These are phyloP conservation scores for Blastobasis lacticolella DNA, from an alignment of 2,888 invertebrate genomes.

Conservation along the genomic window DNA sequence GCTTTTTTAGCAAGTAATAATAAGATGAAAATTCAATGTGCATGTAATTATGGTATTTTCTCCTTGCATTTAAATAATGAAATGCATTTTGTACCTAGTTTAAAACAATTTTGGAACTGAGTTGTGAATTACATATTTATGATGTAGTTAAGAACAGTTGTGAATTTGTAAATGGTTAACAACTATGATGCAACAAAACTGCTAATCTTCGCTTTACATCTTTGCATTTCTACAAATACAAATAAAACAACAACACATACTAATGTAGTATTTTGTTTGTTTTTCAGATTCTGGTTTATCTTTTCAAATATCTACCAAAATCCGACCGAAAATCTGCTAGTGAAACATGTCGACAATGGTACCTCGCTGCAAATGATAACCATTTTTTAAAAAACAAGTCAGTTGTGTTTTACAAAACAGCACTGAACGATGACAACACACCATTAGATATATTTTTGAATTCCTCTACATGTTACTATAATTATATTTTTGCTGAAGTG, in stretches of 20 bases:
- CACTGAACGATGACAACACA: slow-evolving; percentile 51
- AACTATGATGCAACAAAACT: too few species aligned
- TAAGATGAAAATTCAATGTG: too few species aligned
- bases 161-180: too few species aligned
- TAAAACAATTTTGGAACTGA: too few species aligned
- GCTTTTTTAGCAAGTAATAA: too few species aligned
- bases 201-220: too few species aligned
- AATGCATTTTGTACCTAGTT: too few species aligned
- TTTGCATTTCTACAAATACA: background rate
- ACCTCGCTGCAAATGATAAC: slow-evolving; percentile 78
- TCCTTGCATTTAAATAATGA: too few species aligned
- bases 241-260: background rate
- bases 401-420: slow-evolving; percentile 59
- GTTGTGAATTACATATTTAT: too few species aligned
- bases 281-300: slow-evolving; percentile 76
- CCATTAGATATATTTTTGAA: slow-evolving; percentile 55
- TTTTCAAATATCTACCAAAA: slow-evolving; percentile 77
- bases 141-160: too few species aligned
- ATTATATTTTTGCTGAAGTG: slow-evolving; percentile 70
- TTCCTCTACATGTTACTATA: slow-evolving; percentile 54
- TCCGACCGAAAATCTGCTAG: slow-evolving; percentile 79
- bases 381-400: slow-evolving; percentile 71
- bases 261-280: slow-evolving; percentile 1
- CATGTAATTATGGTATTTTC: too few species aligned
- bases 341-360: slow-evolving; percentile 78